Conservation (phyloP, 2,888 invertebrate genomes). For the Spatulosminthurus flaviceps region DNA sequence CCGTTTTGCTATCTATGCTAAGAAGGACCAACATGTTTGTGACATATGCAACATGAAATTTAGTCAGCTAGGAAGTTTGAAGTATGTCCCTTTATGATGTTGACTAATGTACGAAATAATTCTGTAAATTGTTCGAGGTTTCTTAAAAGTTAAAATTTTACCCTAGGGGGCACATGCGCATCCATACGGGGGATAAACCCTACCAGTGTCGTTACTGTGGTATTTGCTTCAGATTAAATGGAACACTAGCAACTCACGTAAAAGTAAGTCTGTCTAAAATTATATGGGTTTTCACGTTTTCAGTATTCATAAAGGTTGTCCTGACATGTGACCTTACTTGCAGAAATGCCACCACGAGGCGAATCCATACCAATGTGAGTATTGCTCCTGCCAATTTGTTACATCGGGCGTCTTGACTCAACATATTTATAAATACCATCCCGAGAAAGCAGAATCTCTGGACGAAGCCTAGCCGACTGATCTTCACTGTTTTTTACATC, state of each 20-base stretch:
- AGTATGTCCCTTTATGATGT: background rate
- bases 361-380: conserved; percentile 14
- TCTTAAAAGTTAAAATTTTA: too few species aligned
- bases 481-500: background rate
- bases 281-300: background rate
- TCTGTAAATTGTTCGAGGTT: background rate
- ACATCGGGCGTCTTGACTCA: conserved; percentile 15
- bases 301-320: background rate
- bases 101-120: background rate
- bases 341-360: conserved; percentile 27
- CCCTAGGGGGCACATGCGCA: conserved; percentile 32
- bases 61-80: conserved; percentile 6
- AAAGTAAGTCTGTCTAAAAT: conserved; percentile 17
- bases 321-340: background rate
- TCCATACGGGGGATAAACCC: conserved; percentile 30
- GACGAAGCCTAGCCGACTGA: background rate
- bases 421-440: conserved; percentile 26
- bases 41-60: conserved; percentile 22
- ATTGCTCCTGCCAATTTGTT: conserved; percentile 21
- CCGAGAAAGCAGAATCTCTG: background rate
- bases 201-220: conserved; percentile 25
- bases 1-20: conserved; percentile 34
- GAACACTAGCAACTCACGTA: conserved; percentile 18
- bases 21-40: conserved; percentile 28
- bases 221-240: conserved; percentile 32